phyloP scores from a whole-genome alignment of 2,797 vertebrate genomes.

The Acipenser transmontanus region DNA sequence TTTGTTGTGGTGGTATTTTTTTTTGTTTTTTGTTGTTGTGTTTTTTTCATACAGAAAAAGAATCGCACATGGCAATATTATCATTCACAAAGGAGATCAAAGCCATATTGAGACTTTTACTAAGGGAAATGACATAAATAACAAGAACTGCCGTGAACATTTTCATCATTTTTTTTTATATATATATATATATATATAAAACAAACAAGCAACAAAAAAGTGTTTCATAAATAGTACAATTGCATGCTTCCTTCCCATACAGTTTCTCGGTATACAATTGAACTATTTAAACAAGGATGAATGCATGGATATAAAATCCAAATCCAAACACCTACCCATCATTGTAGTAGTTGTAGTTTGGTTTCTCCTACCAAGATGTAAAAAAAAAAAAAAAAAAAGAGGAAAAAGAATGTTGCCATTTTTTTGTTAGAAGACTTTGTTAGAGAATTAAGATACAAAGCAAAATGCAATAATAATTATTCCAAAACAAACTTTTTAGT shows the following conservation, averaged over 20 bases:
- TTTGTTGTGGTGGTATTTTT: no score
- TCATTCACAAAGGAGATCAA: constrained; percentile 91
- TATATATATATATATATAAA: no score
- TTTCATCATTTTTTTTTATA: no score
- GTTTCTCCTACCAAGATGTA: constrained; percentile 35
- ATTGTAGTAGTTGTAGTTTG: constrained; percentile 46
- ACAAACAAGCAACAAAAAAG: constrained; percentile 41
- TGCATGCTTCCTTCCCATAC: constrained; percentile 76
- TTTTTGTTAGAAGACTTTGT: constrained; percentile 19
- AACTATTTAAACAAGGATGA: constrained; percentile 70
- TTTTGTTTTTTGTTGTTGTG: constrained; percentile 32
- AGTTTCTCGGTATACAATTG: constrained; percentile 65
- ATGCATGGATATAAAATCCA: constrained; percentile 72
- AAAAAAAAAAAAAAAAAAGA: constrained; percentile 33
- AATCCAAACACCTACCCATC: constrained; percentile 41
- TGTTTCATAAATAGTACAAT: constrained; percentile 58
- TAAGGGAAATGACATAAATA: constrained; percentile 12
- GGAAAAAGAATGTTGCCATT: no score
- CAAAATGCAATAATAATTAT: constrained; percentile 79
- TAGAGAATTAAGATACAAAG: constrained; percentile 51
- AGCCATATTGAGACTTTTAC: constrained; percentile 92
- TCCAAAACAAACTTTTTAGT: constrained; percentile 59
- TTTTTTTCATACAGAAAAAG: constrained; percentile 43
- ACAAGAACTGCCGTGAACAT: no score
- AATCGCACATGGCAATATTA: constrained; percentile 70